Base-by-base conservation (phyloP, 2,113 vertebrate genomes). In the Eubucco bourcierii region DNA sequence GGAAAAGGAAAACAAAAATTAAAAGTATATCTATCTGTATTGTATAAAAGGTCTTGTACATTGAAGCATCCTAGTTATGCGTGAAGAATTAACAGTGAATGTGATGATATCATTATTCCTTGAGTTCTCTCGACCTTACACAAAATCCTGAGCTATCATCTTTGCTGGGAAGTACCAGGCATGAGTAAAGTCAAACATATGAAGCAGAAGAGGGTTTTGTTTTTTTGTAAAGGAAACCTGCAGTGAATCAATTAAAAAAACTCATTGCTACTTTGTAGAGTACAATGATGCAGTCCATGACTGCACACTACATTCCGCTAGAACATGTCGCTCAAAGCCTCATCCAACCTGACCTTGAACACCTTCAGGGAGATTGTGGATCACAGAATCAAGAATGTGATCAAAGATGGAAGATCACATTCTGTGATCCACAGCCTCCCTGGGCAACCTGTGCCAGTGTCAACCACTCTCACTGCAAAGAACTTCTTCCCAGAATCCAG, bases 171-270 rank as follows among this genome's bases (percentile, higher is more conserved):
- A 47, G 12, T 74, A 74, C 47, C 33, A 71, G 1, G 1, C 1
- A 0, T 61, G 74, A 79, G 9, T 86, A 78, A 91, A 78, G 25
- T 64, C 25, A 82, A 88, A 85, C 23, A 71, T 52, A 56, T 24
- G 56, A 58, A 4, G 25, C 90, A 63, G 34, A 50, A 47, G 5
- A 88, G 27, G 21, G 14, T 7, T 23, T 84, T 68, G 21, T 16
- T 7, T 23, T 84, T 68, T 34, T 13, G 14, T 13, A 14, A 20
- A 39, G 29, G 12, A 73, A 84, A 52, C 14, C 9, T 91, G 55
- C 47, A 80, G 23, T 83, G 44, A 94, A 83, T 68, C 65, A 72
- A 72, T 64, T 72, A 71, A 91, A 86, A 56, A 92, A 92, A 93
- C 23, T 77, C 44, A 56, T n/a, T 47, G 37, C 17, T 89, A 61